A percentile compares a stretch with the other conserved stretches of the same genome.
phyloP scores from a whole-genome alignment of 2,797 vertebrate genomes.

The Chaetophractus vellerosus region DNA sequence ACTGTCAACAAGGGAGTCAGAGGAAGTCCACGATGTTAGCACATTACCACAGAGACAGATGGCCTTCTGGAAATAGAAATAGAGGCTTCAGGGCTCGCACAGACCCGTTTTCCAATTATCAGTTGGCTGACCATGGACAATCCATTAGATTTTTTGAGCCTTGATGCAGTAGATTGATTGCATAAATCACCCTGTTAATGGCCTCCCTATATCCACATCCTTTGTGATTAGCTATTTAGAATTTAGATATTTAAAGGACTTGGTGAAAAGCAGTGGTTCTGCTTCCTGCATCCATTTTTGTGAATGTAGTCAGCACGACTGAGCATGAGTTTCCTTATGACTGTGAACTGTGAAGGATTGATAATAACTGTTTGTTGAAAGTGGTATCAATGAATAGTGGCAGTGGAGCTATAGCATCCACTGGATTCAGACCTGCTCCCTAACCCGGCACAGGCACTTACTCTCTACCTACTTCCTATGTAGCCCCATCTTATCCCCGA shows the following conservation, averaged over 20 bases:
- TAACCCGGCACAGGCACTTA: too few relatives aligned
- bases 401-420: not conserved
- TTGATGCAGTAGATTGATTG: not conserved
- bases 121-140: not conserved
- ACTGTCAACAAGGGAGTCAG: not conserved
- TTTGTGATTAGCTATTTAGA: not conserved
- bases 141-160: not conserved
- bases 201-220: too few relatives aligned
- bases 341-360: not conserved
- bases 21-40: not conserved
- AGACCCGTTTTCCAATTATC: not conserved
- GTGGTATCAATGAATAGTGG: too few relatives aligned
- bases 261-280: not conserved
- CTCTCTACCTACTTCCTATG: not conserved
- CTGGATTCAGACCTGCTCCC: not conserved
- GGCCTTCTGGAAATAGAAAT: not conserved
- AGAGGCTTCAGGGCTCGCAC: too few relatives aligned
- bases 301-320: not conserved
- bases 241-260: not conserved
- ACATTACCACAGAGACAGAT: not conserved
- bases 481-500: not conserved
- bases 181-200: not conserved
- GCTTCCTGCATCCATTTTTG: not conserved
- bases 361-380: not conserved
- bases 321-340: not conserved